phyloP scores from a whole-genome alignment of 2,797 vertebrate genomes.

The Chanos chanos region DNA sequence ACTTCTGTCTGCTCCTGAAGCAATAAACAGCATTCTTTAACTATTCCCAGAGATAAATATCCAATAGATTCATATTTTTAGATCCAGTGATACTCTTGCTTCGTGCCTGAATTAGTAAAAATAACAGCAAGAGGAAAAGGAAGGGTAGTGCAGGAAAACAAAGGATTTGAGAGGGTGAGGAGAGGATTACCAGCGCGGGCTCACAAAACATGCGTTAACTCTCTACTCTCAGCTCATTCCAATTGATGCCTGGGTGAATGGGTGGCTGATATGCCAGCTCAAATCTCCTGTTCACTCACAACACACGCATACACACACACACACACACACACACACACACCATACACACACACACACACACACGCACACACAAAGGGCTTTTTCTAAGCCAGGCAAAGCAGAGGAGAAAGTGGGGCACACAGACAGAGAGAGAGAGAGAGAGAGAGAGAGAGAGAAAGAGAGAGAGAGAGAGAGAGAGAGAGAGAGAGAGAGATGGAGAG shows the following conservation, averaged over 20 bases:
- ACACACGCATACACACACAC: no score
- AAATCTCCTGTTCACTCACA: slow-evolving; percentile 43
- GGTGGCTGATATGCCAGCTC: slow-evolving; percentile 44
- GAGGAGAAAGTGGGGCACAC: slow-evolving; percentile 11
- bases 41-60: background rate
- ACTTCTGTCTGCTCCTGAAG: no score
- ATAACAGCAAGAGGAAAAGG: slow-evolving; percentile 19
- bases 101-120: slow-evolving; percentile 26
- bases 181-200: slow-evolving; percentile 36
- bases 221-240: slow-evolving; percentile 33
- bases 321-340: no score
- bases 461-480: background rate
- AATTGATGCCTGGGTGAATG: slow-evolving; percentile 42
- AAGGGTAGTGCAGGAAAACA: slow-evolving; percentile 32
- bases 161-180: slow-evolving; percentile 28
- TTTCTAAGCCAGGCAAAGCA: slow-evolving; percentile 27
- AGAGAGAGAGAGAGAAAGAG: slow-evolving; percentile 4
- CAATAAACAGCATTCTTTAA: no score
- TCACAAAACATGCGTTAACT: slow-evolving; percentile 37
- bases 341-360: no score
- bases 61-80: background rate
- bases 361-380: slow-evolving; percentile 38
- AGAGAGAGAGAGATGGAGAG: background rate
- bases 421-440: slow-evolving; percentile 4
- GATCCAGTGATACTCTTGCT: slow-evolving; percentile 17